Conservation (phyloP, 2,797 vertebrate genomes). For the Petrocephalus sullivani region DNA sequence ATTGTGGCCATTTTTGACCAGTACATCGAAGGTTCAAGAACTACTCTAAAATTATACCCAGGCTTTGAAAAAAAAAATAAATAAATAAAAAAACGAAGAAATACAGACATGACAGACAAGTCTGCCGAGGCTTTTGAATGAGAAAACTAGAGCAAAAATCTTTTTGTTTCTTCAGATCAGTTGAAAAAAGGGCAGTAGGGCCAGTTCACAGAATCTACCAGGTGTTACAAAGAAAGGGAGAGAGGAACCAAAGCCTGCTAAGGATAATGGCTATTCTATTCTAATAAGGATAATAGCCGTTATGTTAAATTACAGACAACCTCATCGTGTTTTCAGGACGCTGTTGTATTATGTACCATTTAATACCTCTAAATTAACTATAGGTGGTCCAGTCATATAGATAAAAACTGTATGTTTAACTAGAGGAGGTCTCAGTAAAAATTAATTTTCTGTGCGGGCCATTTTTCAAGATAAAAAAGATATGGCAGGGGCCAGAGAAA, state of each 20-base stretch:
- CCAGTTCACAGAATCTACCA: conserved; percentile 33
- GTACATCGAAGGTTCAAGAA: conserved; percentile 80
- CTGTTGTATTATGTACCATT: not conserved
- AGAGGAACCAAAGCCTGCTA: not conserved
- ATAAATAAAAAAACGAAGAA: conserved; percentile 46
- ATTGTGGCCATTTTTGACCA: conserved; percentile 88
- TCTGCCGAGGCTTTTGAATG: conserved; percentile 15
- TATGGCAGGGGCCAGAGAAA: not conserved
- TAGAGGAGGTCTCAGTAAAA: not conserved
- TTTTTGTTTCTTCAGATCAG: conserved; percentile 5
- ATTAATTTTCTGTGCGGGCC: not conserved
- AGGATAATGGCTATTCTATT: conserved; percentile 15
- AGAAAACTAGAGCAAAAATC: not conserved
- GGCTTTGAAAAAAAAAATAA: conserved; percentile 51
- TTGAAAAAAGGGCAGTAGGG: not conserved
- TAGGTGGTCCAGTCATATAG: not conserved
- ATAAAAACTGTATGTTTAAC: not conserved
- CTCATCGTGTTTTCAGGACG: not conserved
- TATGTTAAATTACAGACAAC: not conserved
- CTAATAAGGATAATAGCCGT: not conserved
- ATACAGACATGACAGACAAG: conserved; percentile 25
- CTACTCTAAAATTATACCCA: conserved; percentile 71
- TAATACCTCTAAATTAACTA: not conserved
- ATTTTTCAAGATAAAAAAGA: conserved; percentile 9
- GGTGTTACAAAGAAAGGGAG: conserved; percentile 36